Conservation (phyloP, 2,797 vertebrate species). For the Phataginus tetradactyla region DNA sequence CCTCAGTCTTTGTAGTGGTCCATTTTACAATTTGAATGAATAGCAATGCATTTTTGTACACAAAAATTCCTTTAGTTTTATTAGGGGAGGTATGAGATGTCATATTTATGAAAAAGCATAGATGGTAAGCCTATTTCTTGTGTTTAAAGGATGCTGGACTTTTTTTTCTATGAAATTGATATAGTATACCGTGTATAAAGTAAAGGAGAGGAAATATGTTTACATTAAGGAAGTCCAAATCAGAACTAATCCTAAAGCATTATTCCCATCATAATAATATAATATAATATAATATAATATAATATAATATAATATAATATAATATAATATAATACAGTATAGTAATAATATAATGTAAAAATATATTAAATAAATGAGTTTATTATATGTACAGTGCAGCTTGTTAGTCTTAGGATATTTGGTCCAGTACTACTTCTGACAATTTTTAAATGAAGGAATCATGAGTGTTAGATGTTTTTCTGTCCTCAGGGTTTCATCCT, state of each 20-base stretch:
- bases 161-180: constrained; percentile 51
- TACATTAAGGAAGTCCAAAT: neutral
- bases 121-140: neutral
- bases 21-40: neutral
- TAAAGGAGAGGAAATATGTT: constrained; percentile 26
- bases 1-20: neutral
- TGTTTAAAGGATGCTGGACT: neutral
- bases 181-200: constrained; percentile 34
- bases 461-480: neutral
- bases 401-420: constrained; percentile 29
- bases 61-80: neutral
- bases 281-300: neutral
- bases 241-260: constrained; percentile 48
- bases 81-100: neutral
- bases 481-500: neutral
- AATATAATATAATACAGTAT: neutral
- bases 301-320: neutral
- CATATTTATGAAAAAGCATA: accelerated
- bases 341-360: neutral
- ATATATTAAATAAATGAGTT: neutral
- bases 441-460: constrained; percentile 48
- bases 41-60: neutral
- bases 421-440: neutral
- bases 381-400: constrained; percentile 1
- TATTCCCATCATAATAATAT: neutral